Conservation (phyloP, 2,113 vertebrate genomes). For the Epinephelus cyanopodus region DNA sequence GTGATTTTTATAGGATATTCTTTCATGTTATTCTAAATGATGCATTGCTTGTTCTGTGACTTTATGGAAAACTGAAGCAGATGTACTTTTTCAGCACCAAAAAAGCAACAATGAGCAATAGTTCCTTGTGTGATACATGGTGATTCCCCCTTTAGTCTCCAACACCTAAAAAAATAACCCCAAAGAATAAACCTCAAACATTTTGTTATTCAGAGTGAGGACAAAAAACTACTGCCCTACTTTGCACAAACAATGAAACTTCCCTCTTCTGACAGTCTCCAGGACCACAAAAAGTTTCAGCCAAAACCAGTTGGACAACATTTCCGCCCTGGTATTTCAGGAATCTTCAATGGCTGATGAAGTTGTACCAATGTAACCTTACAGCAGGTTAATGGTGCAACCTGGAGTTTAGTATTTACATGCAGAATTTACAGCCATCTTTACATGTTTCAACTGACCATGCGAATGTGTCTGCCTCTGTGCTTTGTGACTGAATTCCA, state of each 20-base stretch:
- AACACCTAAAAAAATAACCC: slow-evolving; percentile 33
- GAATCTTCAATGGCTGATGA: slow-evolving; percentile 44
- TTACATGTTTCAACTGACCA: slow-evolving; percentile 15
- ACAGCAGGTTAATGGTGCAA: slow-evolving; percentile 23
- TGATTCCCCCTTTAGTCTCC: slow-evolving; percentile 44
- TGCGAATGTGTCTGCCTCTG: slow-evolving; percentile 11
- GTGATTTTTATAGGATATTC: not conserved
- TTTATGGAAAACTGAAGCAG: slow-evolving; percentile 17
- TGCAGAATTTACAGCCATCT: slow-evolving; percentile 13
- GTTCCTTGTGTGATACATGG: not conserved
- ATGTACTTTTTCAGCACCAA: not conserved
- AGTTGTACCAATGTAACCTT: slow-evolving; percentile 3
- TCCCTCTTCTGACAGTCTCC: slow-evolving; percentile 39
- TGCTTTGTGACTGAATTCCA: slow-evolving; percentile 56
- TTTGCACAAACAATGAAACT: slow-evolving; percentile 61
- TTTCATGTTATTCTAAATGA: slow-evolving; percentile 26
- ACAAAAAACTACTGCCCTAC: slow-evolving; percentile 52
- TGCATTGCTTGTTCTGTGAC: not conserved
- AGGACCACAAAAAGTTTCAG: slow-evolving; percentile 55
- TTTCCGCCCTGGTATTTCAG: slow-evolving; percentile 58
- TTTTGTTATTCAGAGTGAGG: slow-evolving; percentile 28
- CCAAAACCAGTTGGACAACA: slow-evolving; percentile 68
- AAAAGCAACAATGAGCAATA: slow-evolving; percentile 26
- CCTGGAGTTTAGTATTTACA: slow-evolving; percentile 8
- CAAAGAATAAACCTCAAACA: slow-evolving; percentile 44